phyloP scores from a whole-genome alignment of 2,888 invertebrate species.

The Drosophila quasianomalipes region DNA sequence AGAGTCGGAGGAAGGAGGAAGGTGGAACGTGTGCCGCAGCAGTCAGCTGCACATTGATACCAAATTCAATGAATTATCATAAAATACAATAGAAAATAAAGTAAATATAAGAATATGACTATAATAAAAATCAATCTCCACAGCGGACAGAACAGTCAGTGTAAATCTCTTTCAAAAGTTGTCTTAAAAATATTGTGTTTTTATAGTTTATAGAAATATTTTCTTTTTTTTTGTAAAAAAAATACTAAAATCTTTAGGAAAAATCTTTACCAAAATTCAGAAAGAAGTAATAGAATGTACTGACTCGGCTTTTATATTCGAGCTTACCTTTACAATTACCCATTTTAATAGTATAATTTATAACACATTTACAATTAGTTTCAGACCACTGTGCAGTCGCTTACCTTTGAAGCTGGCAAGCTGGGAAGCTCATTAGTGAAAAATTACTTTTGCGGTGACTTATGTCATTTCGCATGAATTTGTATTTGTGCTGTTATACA shows the following conservation, averaged over 20 bases:
- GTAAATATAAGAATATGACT: neutral
- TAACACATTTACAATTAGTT: neutral
- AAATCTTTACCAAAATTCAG: neutral
- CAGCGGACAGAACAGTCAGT: neutral
- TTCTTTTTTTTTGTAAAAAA: neutral
- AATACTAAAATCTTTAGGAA: neutral
- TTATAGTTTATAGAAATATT: neutral
- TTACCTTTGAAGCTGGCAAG: slow-evolving; percentile 33
- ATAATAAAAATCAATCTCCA: neutral
- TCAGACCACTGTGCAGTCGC: slow-evolving; percentile 39
- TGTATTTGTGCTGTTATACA: slow-evolving; percentile 66
- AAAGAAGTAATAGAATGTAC: neutral
- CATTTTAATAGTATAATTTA: neutral
- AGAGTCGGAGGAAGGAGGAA: slow-evolving; percentile 5
- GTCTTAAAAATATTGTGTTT: no score
- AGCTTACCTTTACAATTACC: neutral
- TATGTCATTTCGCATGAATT: slow-evolving; percentile 75
- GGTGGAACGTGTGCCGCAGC: slow-evolving; percentile 30
- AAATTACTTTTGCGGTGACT: slow-evolving; percentile 80
- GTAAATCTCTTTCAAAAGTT: neutral
- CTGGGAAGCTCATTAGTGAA: slow-evolving; percentile 77
- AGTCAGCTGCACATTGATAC: slow-evolving; percentile 32
- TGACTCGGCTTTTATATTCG: neutral
- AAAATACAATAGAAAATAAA: neutral
- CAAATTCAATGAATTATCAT: neutral